These are phyloP conservation scores for Blastobasis adustella DNA, from an alignment of 2,888 invertebrate species.

Conservation along the genomic window DNA sequence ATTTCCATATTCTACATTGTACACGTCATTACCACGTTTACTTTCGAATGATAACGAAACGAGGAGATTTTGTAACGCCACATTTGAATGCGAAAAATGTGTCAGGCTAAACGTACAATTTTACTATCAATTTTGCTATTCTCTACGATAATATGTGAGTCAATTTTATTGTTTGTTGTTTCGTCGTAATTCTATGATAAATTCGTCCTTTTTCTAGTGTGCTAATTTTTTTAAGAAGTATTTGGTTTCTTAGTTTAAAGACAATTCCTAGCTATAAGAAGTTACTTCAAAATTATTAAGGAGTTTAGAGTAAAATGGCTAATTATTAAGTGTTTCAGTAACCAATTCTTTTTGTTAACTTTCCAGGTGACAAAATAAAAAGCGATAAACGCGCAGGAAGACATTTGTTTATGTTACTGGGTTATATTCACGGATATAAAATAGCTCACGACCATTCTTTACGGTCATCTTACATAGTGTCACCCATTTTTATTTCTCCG, in stretches of 20 bases:
- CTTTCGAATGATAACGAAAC: conserved; percentile 20
- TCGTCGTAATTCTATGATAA: neutral
- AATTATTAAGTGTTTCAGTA: neutral
- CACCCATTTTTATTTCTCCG: conserved; percentile 31
- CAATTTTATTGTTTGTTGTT: neutral
- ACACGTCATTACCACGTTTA: conserved; percentile 18
- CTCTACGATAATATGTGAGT: conserved; percentile 22
- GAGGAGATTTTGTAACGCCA: conserved; percentile 15
- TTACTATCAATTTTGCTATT: conserved; percentile 18
- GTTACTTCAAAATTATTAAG: too few species aligned
- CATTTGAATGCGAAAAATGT: conserved; percentile 42
- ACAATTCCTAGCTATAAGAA: too few species aligned
- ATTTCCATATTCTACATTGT: too few species aligned
- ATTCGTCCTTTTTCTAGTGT: neutral
- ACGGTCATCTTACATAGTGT: conserved; percentile 22
- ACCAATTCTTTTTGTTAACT: conserved; percentile 4
- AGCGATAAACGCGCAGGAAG: conserved; percentile 13
- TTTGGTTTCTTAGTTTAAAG: neutral
- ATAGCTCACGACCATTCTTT: conserved; percentile 25
- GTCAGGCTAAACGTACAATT: conserved; percentile 26
- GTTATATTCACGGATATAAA: conserved; percentile 28
- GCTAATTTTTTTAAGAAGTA: neutral
- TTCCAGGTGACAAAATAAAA: conserved; percentile 20
- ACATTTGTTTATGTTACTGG: conserved; percentile 26
- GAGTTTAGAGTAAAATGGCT: neutral